A percentile compares a stretch with the other conserved stretches of the same genome.
These are phyloP conservation scores for Narcine bancroftii DNA, from an alignment of 2,113 vertebrate species.

Conservation along the genomic window DNA sequence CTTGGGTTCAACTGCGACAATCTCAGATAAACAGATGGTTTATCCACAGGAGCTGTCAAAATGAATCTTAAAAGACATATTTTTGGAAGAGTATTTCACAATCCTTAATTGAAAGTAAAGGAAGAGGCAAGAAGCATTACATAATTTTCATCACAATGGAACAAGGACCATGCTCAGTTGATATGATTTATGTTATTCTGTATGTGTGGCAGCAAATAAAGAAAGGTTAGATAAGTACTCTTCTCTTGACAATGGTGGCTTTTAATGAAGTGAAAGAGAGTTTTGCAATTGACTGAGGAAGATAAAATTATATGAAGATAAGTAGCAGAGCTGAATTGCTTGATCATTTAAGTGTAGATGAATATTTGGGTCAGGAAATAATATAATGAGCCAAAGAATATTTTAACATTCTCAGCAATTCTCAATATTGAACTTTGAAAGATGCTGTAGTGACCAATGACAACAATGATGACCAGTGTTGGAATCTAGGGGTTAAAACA, in stretches of 20 bases:
- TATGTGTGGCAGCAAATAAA: background rate
- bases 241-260: background rate
- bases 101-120: background rate
- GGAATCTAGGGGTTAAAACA: too few species aligned
- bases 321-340: background rate
- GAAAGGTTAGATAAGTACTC: background rate
- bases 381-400: background rate
- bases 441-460: background rate
- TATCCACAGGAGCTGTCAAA: constrained; percentile 1
- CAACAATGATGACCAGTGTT: background rate
- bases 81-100: background rate
- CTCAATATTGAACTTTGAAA: background rate
- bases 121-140: background rate
- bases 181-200: background rate
- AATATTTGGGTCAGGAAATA: background rate
- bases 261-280: background rate
- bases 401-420: background rate
- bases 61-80: background rate
- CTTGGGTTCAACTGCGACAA: background rate
- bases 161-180: background rate
- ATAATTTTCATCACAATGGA: constrained; percentile 11
- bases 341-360: background rate
- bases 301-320: background rate
- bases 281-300: background rate
- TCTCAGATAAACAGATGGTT: background rate